phyloP scores from a whole-genome alignment of 1,140 invertebrate genomes.

The Pogonus chalceus region DNA sequence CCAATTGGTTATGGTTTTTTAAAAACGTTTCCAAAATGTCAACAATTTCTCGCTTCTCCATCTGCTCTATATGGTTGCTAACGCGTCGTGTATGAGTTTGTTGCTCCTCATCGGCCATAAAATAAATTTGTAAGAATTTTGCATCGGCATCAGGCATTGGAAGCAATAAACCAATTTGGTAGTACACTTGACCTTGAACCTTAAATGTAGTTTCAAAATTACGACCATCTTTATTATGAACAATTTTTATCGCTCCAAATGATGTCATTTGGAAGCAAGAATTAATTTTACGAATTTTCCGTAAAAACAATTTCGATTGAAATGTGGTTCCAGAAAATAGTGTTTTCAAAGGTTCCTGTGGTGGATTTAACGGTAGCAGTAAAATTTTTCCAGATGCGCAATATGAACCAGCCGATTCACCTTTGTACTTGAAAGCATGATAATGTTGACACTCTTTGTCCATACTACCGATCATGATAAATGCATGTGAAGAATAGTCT shows the following conservation, averaged over 20 bases:
- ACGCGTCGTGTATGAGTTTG: constrained; percentile 13
- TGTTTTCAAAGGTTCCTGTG: constrained; percentile 15
- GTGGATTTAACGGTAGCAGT: constrained; percentile 13
- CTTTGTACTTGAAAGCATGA: constrained; percentile 29
- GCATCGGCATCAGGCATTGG: constrained; percentile 20
- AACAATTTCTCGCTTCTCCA: constrained; percentile 26
- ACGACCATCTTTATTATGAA: constrained; percentile 23
- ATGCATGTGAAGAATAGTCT: neutral
- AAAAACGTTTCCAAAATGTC: constrained; percentile 29
- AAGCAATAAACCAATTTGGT: constrained; percentile 28
- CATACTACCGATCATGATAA: constrained; percentile 20
- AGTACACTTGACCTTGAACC: constrained; percentile 37
- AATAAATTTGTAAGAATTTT: constrained; percentile 36
- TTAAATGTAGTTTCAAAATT: constrained; percentile 34
- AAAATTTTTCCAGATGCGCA: constrained; percentile 21
- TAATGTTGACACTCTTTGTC: constrained; percentile 22
- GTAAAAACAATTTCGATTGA: constrained; percentile 33
- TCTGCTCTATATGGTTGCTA: neutral
- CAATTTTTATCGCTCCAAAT: constrained; percentile 27
- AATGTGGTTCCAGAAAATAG: constrained; percentile 16
- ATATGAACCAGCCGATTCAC: constrained; percentile 27
- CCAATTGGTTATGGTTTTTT: constrained; percentile 30
- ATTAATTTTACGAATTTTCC: constrained; percentile 31
- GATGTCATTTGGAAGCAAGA: constrained; percentile 35
- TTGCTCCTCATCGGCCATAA: constrained; percentile 24